These are phyloP conservation scores for Uropetala carovei DNA, from an alignment of 2,888 invertebrate species.

Conservation along the genomic window DNA sequence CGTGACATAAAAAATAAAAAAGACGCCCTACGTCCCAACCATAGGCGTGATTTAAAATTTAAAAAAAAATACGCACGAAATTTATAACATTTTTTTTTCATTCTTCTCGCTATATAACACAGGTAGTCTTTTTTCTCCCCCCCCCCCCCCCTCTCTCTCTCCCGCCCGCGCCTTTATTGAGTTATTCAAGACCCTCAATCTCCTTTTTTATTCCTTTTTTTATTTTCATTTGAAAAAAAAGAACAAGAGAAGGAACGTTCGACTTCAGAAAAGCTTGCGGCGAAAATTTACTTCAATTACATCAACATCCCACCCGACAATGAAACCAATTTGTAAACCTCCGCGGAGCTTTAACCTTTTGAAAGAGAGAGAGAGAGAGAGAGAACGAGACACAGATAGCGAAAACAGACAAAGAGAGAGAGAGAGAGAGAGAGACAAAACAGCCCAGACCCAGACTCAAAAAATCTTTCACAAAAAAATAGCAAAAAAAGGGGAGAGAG, in stretches of 20 bases:
- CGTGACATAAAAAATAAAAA: too few species aligned
- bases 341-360: not conserved
- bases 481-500: not conserved
- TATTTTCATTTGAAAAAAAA: not conserved
- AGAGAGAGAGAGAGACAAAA: not conserved
- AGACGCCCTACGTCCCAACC: too few species aligned
- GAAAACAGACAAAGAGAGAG: not conserved
- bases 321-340: constrained; percentile 41
- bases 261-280: not conserved
- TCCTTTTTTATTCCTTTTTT: not conserved
- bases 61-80: too few species aligned
- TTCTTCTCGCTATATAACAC: too few species aligned
- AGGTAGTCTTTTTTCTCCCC: not conserved
- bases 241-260: too few species aligned
- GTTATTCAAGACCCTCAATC: not conserved
- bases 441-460: too few species aligned
- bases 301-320: not conserved
- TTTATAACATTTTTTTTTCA: too few species aligned
- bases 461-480: not conserved
- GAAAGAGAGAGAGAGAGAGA: not conserved
- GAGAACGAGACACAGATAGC: not conserved
- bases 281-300: not conserved
- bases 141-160: not conserved
- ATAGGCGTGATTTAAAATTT: too few species aligned
- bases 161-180: not conserved